phyloP scores from a whole-genome alignment of 2,888 invertebrate species.

The Drosophila sordidula region DNA sequence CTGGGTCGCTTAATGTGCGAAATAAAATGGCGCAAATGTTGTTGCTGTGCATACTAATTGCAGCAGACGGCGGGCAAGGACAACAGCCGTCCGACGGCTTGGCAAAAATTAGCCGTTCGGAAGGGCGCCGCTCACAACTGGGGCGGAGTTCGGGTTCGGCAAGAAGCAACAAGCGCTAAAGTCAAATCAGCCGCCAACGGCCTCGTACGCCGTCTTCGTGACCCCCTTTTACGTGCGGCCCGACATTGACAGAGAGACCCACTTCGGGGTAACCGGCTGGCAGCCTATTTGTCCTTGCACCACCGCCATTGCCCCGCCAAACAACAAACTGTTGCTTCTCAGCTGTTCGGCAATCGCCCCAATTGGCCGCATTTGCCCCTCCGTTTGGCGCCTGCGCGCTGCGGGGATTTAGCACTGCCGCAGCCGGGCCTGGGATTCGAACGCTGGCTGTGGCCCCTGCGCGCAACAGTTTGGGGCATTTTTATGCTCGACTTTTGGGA shows the following conservation, averaged over 20 bases:
- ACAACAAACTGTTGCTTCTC: slow-evolving; percentile 80
- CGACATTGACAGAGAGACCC: slow-evolving; percentile 80
- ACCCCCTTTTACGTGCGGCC: slow-evolving; percentile 8
- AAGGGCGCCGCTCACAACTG: slow-evolving; percentile 31
- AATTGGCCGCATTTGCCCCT: slow-evolving; percentile 16
- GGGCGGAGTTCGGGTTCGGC: neutral
- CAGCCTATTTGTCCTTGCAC: slow-evolving; percentile 33
- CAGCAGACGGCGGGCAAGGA: slow-evolving; percentile 55
- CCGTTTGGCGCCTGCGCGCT: slow-evolving; percentile 52
- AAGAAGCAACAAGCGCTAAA: slow-evolving; percentile 53
- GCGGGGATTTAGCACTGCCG: slow-evolving; percentile 53
- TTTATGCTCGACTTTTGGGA: slow-evolving; percentile 64
- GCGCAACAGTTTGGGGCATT: slow-evolving; percentile 78
- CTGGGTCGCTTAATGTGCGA: slow-evolving; percentile 62
- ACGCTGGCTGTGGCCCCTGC: slow-evolving; percentile 31
- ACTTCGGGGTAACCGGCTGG: slow-evolving; percentile 66
- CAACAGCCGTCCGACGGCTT: slow-evolving; percentile 14
- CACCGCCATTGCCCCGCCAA: slow-evolving; percentile 20
- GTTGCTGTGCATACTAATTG: slow-evolving; percentile 73
- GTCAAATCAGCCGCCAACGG: slow-evolving; percentile 49
- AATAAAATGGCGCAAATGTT: slow-evolving; percentile 70
- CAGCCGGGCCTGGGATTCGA: slow-evolving; percentile 45
- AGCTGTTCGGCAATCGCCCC: slow-evolving; percentile 60
- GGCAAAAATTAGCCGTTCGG: slow-evolving; percentile 49
- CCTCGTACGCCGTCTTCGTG: slow-evolving; percentile 29